Base-by-base conservation (phyloP, 2,113 vertebrate species). In the Neomonachus schauinslandi region DNA sequence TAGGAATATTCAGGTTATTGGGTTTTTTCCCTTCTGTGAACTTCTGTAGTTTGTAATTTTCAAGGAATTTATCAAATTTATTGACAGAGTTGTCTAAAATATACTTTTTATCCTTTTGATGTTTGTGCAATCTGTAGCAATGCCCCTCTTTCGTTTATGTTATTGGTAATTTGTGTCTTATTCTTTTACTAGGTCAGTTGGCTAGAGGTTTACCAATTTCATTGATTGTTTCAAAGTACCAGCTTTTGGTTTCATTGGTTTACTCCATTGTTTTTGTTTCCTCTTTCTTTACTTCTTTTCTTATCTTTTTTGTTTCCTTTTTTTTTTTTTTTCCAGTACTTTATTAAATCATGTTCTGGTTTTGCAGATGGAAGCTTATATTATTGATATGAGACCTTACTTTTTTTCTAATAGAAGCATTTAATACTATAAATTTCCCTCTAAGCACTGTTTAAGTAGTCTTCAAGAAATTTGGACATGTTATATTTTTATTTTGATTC, bases 31-130 rank as follows among this genome's bases (percentile, higher is more conserved):
- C 36, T 65, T 53, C 21, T 36, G 26, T 96, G 86, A 89, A 19
- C 72, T 80, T 81, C 90, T 65, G 3, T 15, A 90, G 28, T 71
- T 90, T 69, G n/a, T 85, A 28, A 63, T n/a, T 79, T n/a, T 93
- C 36, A 49, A 84, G 79, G 42, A 93, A 84, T 84, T 83, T 93
- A 85, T 89, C 59, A 84, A 89, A 76, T 77, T 24, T 77, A 77
- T 77, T 24, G 6, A 46, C n/a, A 90, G 19, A 53, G 6, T 81
- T 92, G 19, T 72, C 61, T 4, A 89, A 49, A 83, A 76, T 84
- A 19, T 11, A 71, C 22, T 65, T 61, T 83, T 87, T 81, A 74
- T 82, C 33, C 63, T 80, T 94, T 91, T 57, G 36, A 55, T 88
- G 42, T 85, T 80, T 82, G 39, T 74, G 22, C 7, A 72, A 13